Base-by-base conservation (phyloP, 1,140 invertebrate genomes). In the Micrasema longulum region DNA sequence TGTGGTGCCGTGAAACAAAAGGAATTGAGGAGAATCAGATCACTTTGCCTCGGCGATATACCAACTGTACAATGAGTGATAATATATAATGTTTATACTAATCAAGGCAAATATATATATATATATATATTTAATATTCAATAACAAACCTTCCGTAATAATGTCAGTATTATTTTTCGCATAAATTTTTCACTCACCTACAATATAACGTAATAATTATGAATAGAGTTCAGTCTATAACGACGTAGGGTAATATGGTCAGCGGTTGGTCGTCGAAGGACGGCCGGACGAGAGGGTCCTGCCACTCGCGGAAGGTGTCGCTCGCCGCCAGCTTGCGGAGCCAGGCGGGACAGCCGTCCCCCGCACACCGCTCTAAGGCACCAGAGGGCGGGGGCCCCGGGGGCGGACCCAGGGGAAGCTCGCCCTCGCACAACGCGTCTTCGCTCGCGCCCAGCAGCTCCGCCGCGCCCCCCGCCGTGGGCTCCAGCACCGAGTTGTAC, bases 181-280 rank as follows among this genome's bases (percentile, higher is more conserved):
- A 50, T 50, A 50, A 7, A 22, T 52, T 12, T 41, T 12, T 41
- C 11, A 41, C 14, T 12, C 14, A 41, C 14, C 14, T 48, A 48
- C 1, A n/a, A 16, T 48, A 48, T 48, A 48, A 48, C 16, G 45
- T 16, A 48, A n/a, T n/a, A n/a, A n/a, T n/a, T n/a, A n/a, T n/a
- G n/a, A n/a, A n/a, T n/a, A n/a, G n/a, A n/a, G 12, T 69, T 85
- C 89, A 95, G 88, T 96, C 93, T 85, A 95, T 92, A 80, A 95
- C 90, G 85, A 95, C 93, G 87, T 97, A 97, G 87, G 95, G 95
- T 89, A 96, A 89, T 87, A 95, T 91, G 85, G 90, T 88, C 82
- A 95, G 86, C 77, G 86, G 85, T 79, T 93, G 90, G 77, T 86
- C 91, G 82, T 88, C 87, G 78, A 87, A 91, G 77, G 89, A 91